A percentile compares a stretch with the other conserved stretches of the same genome.
phyloP scores from a whole-genome alignment of 2,797 vertebrate genomes.

The Micrastur ruficollis region DNA sequence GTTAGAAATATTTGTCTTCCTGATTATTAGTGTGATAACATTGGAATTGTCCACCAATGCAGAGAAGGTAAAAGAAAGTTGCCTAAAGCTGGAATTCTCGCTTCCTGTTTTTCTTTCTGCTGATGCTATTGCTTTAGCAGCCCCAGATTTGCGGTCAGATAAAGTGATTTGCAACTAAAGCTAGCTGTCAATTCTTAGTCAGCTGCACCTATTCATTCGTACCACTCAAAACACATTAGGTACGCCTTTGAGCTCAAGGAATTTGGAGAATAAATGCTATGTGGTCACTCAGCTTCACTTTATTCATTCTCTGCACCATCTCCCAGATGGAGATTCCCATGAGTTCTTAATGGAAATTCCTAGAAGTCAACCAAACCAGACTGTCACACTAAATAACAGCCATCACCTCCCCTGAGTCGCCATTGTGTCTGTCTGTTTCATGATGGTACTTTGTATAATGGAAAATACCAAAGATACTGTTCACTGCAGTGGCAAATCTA shows the following conservation, averaged over 20 bases:
- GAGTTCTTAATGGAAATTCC: background rate
- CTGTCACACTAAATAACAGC: background rate
- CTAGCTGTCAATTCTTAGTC: background rate
- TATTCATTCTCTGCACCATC: background rate
- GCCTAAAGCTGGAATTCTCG: background rate
- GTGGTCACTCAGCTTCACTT: background rate
- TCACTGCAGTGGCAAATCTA: background rate
- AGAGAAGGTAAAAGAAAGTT: background rate
- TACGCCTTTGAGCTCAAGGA: background rate
- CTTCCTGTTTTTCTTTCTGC: background rate
- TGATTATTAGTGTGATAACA: background rate
- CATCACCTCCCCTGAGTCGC: background rate
- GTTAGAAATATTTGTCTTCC: background rate
- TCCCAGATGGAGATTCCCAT: background rate
- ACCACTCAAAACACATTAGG: background rate
- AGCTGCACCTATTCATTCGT: background rate
- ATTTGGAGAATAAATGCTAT: background rate
- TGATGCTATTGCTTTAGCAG: background rate
- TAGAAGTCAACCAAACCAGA: background rate
- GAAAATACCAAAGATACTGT: background rate
- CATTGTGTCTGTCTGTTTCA: background rate
- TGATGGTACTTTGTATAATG: background rate
- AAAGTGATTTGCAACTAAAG: background rate
- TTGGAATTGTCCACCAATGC: background rate
- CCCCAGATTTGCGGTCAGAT: background rate